Evolutionary conservation across 64 coral and sea anemone genomes (phyloP), one percentile per base, ranked within the genome.

Genomic region (Montipora foliosa): DNA sequence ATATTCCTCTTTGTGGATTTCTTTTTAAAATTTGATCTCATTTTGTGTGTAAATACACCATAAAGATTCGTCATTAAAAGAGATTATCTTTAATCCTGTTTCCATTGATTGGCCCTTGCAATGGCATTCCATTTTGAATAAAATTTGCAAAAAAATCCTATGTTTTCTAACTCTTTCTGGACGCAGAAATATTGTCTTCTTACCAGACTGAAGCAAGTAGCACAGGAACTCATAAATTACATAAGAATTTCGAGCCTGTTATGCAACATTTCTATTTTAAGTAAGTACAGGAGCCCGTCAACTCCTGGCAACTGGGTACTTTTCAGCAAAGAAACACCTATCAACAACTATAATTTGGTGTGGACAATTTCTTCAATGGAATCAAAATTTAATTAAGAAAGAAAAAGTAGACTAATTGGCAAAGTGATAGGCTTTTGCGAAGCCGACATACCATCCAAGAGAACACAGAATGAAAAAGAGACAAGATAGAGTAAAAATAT

Each of bases 101-200:
- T 80, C 78, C 17, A 58, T 58, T 80, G 10, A 80, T 7, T 57
- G 12, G 14, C 22, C 13, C 60, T 84, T 10, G 37, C 60, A 67
- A 67, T 19, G 67, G 44, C 81, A 84, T 84, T 84, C 60, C 81
- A 67, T 15, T 47, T 61, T 47, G 15, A 29, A 62, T 21, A 62
- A 79, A 78, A 61, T 37, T 14, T 5, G 55, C n/a, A 8, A 5
- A 68, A 84, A 68, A 64, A 11, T 0, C 29, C 81, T 5, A 16
- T 6, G 4, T 12, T 83, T 44, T 44, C 11, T 19, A 45, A 13
- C 24, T 6, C 11, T 17, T 46, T 44, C 6, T 46, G 11, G 74
- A 44, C 7, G 11, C 57, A 21, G 0, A 58, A 80, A 57, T 58
- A 6, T 57, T 25, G 4, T 22, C 50, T 48, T 79, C 49, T 79